A percentile compares a stretch with the other conserved stretches of the same genome.
phyloP scores from a whole-genome alignment of 23 tunicate genomes.

The Styela clava region DNA sequence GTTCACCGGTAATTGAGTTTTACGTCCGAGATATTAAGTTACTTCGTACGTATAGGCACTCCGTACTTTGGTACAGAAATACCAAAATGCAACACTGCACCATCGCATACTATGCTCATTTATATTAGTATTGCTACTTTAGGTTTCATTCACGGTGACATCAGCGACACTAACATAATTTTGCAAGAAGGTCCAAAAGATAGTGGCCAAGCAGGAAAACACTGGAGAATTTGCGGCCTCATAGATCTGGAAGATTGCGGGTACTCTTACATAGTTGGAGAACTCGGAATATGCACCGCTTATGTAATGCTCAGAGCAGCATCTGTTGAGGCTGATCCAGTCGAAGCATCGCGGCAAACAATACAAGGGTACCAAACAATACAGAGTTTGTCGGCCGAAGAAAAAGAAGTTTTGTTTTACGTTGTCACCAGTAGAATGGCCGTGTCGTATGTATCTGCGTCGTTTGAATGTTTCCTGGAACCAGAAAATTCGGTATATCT shows the following conservation, averaged over 20 bases:
- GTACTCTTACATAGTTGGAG: slow-evolving; percentile 34
- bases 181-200: background rate
- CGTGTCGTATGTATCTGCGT: slow-evolving; percentile 26
- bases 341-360: slow-evolving; percentile 4
- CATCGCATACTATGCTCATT: too few relatives aligned
- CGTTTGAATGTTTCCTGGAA: background rate
- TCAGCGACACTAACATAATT: slow-evolving; percentile 10
- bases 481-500: background rate
- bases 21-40: too few relatives aligned
- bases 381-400: slow-evolving; percentile 12
- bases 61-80: too few relatives aligned
- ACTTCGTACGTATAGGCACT: too few relatives aligned
- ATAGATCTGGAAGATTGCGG: slow-evolving; percentile 46
- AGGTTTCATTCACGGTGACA: slow-evolving; percentile 9
- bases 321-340: background rate
- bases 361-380: slow-evolving; percentile 8
- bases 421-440: slow-evolving; percentile 28
- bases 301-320: slow-evolving; percentile 38
- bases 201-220: background rate
- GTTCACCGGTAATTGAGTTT: too few relatives aligned
- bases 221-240: slow-evolving; percentile 16
- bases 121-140: too few relatives aligned
- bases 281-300: slow-evolving; percentile 41
- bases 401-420: slow-evolving; percentile 29
- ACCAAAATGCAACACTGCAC: too few relatives aligned